Percentiles rank a stretch among this genome's conserved stretches.
phyloP scores from a whole-genome alignment of 2,113 vertebrate genomes.

The Heterotis niloticus region DNA sequence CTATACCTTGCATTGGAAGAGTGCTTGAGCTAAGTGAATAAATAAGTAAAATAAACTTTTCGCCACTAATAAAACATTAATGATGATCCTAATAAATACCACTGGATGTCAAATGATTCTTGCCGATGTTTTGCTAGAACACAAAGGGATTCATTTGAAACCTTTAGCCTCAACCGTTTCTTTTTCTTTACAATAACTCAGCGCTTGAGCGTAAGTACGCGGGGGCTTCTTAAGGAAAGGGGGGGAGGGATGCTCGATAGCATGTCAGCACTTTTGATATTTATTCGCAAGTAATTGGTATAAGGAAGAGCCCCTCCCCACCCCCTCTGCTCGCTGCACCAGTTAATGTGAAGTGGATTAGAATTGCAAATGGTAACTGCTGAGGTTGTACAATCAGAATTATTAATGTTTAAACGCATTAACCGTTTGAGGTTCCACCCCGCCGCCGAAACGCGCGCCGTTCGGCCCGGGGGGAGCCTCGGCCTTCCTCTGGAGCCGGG shows the following conservation, averaged over 20 bases:
- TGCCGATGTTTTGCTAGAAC: not conserved
- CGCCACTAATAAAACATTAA: too few species aligned
- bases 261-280: conserved; percentile 18
- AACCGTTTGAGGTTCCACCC: not conserved
- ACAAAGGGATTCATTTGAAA: not conserved
- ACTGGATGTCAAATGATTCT: too few species aligned
- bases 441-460: not conserved
- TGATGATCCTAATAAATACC: too few species aligned
- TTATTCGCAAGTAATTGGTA: conserved; percentile 18
- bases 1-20: too few species aligned
- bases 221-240: not conserved
- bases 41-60: too few species aligned
- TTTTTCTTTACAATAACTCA: not conserved
- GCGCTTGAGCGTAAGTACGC: not conserved
- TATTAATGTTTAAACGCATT: conserved; percentile 24
- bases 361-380: conserved; percentile 20
- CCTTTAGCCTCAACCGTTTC: not conserved
- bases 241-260: not conserved
- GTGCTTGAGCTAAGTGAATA: too few species aligned
- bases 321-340: not conserved
- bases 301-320: not conserved
- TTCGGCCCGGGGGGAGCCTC: not conserved
- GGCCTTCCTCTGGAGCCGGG: not conserved
- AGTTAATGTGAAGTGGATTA: not conserved
- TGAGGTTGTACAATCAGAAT: conserved; percentile 14